Conservation (phyloP, 2,888 invertebrate species). For the Caenorhabditis sinica region DNA sequence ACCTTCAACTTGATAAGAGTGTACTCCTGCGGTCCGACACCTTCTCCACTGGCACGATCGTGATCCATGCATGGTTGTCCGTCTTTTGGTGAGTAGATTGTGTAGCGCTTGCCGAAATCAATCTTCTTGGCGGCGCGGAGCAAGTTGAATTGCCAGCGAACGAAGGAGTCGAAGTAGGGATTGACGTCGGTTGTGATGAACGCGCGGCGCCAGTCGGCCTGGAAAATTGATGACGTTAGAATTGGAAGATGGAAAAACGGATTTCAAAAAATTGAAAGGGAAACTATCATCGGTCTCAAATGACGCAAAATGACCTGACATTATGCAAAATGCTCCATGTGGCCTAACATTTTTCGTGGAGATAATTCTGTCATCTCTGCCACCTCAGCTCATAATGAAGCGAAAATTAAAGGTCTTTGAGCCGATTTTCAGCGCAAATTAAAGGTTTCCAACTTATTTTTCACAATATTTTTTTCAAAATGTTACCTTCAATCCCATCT, state of each 20-base stretch:
- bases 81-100: constrained; percentile 96
- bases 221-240: too few species aligned
- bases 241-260: not conserved
- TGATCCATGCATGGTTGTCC: constrained; percentile 99
- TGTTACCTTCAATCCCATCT: constrained; percentile 92
- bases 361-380: too few species aligned
- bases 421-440: too few species aligned
- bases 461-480: too few species aligned
- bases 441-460: too few species aligned
- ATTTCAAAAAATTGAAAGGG: not conserved
- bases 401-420: too few species aligned
- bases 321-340: too few species aligned
- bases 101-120: constrained; percentile 95
- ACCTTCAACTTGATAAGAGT: constrained; percentile 92
- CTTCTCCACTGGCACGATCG: constrained; percentile 95
- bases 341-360: too few species aligned
- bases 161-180: constrained; percentile 97
- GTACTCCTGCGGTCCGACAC: constrained; percentile 98
- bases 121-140: constrained; percentile 92
- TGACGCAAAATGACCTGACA: not conserved
- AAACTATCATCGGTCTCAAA: not conserved
- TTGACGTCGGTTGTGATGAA: constrained; percentile 99
- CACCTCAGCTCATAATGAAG: too few species aligned
- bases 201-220: constrained; percentile 98
- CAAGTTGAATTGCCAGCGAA: constrained; percentile 95